Evolutionary conservation across 2,888 invertebrate species (phyloP), one percentile per base, ranked within the genome.

Genomic region (Notodonta dromedarius): DNA sequence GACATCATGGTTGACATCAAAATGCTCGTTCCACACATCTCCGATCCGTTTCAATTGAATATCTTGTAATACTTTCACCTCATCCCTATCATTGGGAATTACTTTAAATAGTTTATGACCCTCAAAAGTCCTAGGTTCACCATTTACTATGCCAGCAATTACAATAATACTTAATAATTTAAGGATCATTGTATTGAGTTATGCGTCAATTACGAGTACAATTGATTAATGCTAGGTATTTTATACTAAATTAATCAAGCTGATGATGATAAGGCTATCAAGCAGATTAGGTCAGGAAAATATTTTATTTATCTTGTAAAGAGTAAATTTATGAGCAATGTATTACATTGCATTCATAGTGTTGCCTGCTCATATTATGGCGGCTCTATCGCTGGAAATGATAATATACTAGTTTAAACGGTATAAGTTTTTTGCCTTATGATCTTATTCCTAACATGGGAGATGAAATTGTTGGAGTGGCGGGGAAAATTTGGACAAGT

Each of bases 101-200:
- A 95, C 83, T 75, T 94, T 91, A 69, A 94, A 95, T 5, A 96
- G 93, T 70, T 94, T 94, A 70, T 95, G 95, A 24, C 95, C 94
- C 61, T 95, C 91, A 73, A 94, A 96, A 54, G 82, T 84, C 68
- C 71, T 82, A 12, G 62, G 65, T 16, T 65, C 60, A 5, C 78
- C 78, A 62, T 59, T 66, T 1, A 65, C 69, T 48, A 63, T n/a
- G 12, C 67, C 60, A 42, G 67, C 14, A 48, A 76, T 16, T 65
- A 74, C 50, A 39, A 74, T 55, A 67, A 80, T 50, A 52, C 80
- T 16, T 60, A 81, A 58, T 32, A 80, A 61, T 60, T 71, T 66
- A 16, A 2, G 0, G 1, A 14, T 54, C 86, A 88, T 88, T 73
- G 72, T 80, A n/a, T 12, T 56, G 9, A 16, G 58, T 7, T 16